Base-by-base conservation (phyloP, 1,140 invertebrate genomes). In the Aphidius gifuensis region DNA sequence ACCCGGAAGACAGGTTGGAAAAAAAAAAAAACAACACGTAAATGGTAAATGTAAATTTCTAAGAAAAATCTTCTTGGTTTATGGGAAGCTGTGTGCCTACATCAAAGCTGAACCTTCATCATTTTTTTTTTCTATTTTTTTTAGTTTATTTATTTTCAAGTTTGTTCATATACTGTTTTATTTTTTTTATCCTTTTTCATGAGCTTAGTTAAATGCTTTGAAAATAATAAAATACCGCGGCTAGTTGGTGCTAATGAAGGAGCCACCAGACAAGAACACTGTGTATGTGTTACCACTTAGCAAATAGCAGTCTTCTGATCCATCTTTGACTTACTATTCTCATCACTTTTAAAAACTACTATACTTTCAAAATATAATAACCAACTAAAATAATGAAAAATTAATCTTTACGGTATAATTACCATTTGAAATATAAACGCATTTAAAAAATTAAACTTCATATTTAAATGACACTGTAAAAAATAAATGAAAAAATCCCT, bases 161-260 rank as follows among this genome's bases (percentile, higher is more conserved):
- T 44, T 48, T 63, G 6, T 51, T 50, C 46, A 38, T 48, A 46
- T 40, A 48, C 23, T 32, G 39, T 55, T 39, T n/a, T 55, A 42
- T 53, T 38, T 53, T 53, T 39, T 55, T 55, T 55, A 55, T 39
- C 21, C 53, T 42, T 55, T 38, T 55, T 42, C 40, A 3, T 44
- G 56, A 40, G 44, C 45, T 40, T 43, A 11, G 9, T 16, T 16
- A 60, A 32, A 49, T 32, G 21, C 53, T 38, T 6, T 8, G 7
- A 40, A 55, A 40, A 44, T n/a, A 53, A 44, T 55, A 54, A 56
- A 16, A 23, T 21, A 42, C 43, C 38, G 50, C 44, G 49, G 51
- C 47, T 72, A 71, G 74, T 66, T 73, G 67, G 76, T 78, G 76
- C 74, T 78, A 78, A 78, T 78, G 75, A 75, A 75, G 73, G 73